Conservation (phyloP, 2,888 invertebrate species). For the Zhuqinia jingwanae region DNA sequence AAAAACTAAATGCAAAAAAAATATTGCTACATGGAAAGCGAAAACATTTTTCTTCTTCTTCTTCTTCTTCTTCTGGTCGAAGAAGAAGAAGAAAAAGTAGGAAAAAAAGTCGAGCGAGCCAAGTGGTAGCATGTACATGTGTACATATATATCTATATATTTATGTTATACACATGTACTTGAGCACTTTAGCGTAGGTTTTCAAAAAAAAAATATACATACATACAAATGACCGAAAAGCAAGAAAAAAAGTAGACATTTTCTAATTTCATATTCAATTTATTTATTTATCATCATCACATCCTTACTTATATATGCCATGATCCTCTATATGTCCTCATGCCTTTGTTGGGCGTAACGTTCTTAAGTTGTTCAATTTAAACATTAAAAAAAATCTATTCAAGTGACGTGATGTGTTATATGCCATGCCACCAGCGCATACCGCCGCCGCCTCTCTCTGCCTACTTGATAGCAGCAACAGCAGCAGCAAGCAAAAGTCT, state of each 20-base stretch:
- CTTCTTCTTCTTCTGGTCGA: neutral
- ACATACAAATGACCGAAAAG: neutral
- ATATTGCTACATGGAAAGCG: constrained; percentile 5
- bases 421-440: constrained; percentile 9
- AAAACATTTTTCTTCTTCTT: constrained; percentile 31
- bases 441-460: constrained; percentile 3
- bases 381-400: constrained; percentile 57
- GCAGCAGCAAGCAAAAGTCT: no score
- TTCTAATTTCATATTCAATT: constrained; percentile 44
- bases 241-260: constrained; percentile 5
- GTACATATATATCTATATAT: neutral
- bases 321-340: constrained; percentile 56
- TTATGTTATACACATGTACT: neutral
- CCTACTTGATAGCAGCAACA: neutral
- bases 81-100: neutral
- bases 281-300: constrained; percentile 1
- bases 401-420: constrained; percentile 1
- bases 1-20: neutral
- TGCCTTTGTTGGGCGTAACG: constrained; percentile 76
- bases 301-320: constrained; percentile 5
- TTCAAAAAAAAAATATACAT: constrained; percentile 7
- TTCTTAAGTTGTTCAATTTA: constrained; percentile 57
- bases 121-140: neutral
- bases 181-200: neutral
- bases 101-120: no score